A percentile compares a stretch with the other conserved stretches of the same genome.
These are phyloP conservation scores for Diadema setosum DNA, from an alignment of 35 echinoderm and acorn worm species.

Conservation along the genomic window DNA sequence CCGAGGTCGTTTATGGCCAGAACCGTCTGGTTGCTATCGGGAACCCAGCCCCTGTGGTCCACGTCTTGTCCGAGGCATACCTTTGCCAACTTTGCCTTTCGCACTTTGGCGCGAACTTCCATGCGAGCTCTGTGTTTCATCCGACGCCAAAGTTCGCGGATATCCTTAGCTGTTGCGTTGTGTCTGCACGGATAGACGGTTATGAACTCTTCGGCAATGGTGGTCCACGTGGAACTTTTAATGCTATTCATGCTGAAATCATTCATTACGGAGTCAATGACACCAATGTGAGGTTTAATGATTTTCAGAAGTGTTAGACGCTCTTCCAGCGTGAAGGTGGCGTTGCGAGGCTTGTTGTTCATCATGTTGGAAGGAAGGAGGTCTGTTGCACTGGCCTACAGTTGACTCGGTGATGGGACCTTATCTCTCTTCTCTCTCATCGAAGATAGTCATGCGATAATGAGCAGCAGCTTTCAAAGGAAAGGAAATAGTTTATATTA, in stretches of 20 bases:
- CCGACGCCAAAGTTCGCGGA: neutral
- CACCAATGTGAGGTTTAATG: neutral
- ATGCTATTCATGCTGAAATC: neutral
- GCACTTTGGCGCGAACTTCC: neutral
- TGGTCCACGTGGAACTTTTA: neutral
- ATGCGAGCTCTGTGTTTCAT: neutral
- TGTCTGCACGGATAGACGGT: neutral
- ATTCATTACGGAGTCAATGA: neutral
- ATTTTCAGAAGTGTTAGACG: neutral
- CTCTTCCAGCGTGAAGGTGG: neutral
- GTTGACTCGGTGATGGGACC: no score
- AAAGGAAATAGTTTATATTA: no score
- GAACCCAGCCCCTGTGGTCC: neutral
- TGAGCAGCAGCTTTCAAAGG: no score
- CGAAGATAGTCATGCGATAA: no score
- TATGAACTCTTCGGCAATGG: neutral
- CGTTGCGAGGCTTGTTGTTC: no score
- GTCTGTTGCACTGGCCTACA: no score
- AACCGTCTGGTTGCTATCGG: neutral
- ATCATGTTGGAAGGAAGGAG: no score
- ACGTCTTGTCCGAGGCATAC: neutral
- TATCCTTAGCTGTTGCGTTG: neutral
- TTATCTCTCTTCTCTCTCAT: no score
- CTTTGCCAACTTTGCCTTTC: neutral
- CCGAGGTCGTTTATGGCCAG: neutral